Conservation (phyloP, 1,140 invertebrate species). For the Diabrotica undecimpunctata region DNA sequence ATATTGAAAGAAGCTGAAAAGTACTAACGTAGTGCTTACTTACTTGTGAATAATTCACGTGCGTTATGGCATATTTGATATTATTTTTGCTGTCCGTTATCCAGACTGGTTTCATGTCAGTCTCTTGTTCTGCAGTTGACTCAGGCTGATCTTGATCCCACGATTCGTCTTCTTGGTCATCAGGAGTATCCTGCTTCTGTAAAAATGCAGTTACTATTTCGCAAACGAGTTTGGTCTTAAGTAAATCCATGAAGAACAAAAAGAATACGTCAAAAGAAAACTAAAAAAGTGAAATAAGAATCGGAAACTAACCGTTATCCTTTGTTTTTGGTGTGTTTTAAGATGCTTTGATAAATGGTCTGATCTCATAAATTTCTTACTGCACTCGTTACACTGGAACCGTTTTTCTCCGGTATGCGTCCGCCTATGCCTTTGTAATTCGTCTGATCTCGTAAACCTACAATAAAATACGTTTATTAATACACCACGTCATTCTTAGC, state of each 20-base stretch:
- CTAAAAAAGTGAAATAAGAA: too few species aligned
- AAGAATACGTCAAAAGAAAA: too few species aligned
- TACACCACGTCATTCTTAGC: too few species aligned
- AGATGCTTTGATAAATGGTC: slow-evolving; percentile 87
- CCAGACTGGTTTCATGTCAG: slow-evolving; percentile 38
- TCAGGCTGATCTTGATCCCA: slow-evolving; percentile 23
- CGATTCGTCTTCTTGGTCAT: slow-evolving; percentile 27
- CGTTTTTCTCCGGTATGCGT: slow-evolving; percentile 90
- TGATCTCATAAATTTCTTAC: slow-evolving; percentile 84
- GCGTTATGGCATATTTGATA: slow-evolving; percentile 47
- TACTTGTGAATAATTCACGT: slow-evolving; percentile 47
- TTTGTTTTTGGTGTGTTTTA: slow-evolving; percentile 77
- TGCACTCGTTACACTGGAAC: slow-evolving; percentile 77
- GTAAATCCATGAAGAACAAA: too few species aligned
- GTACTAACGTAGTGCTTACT: slow-evolving; percentile 2
- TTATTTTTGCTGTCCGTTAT: slow-evolving; percentile 45
- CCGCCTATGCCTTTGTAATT: slow-evolving; percentile 84
- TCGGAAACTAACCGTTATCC: slow-evolving; percentile 56
- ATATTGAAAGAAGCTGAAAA: too few species aligned
- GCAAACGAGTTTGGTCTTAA: neutral
- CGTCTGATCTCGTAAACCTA: slow-evolving; percentile 90
- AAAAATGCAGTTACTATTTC: slow-evolving; percentile 9
- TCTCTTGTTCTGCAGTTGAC: slow-evolving; percentile 23
- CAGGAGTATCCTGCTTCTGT: slow-evolving; percentile 28
- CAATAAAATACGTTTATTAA: neutral